Percentiles rank a stretch among this genome's conserved stretches.
phyloP scores from a whole-genome alignment of 2,888 invertebrate species.

The Therioaphis trifolii region DNA sequence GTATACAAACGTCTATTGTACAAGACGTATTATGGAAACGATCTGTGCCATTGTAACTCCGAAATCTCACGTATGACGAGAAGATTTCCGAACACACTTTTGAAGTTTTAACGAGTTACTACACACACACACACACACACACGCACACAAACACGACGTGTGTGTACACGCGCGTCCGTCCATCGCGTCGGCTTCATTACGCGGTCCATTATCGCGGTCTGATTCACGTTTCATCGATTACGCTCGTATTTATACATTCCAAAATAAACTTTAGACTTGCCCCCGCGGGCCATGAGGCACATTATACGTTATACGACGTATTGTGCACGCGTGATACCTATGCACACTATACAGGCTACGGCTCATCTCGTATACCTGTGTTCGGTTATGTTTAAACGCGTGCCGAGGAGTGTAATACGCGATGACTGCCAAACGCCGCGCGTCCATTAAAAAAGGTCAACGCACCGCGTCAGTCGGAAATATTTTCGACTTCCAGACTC shows the following conservation, averaged over 20 bases:
- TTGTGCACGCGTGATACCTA: neutral
- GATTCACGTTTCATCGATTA: neutral
- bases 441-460: neutral
- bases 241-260: neutral
- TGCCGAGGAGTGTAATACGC: too few species aligned
- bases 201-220: neutral
- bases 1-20: neutral
- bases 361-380: too few species aligned
- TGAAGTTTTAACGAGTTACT: too few species aligned
- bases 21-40: slow-evolving; percentile 14
- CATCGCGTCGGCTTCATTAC: neutral
- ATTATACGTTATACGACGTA: neutral
- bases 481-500: too few species aligned
- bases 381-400: too few species aligned
- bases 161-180: neutral
- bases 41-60: slow-evolving; percentile 24
- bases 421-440: neutral
- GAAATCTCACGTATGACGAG: neutral
- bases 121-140: too few species aligned
- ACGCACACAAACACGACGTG: too few species aligned
- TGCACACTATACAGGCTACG: too few species aligned
- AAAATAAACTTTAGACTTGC: slow-evolving; percentile 11
- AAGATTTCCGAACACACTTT: too few species aligned
- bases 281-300: too few species aligned
- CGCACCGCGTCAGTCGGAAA: neutral